phyloP scores from a whole-genome alignment of 2,888 invertebrate species.

The Amiota mariae region DNA sequence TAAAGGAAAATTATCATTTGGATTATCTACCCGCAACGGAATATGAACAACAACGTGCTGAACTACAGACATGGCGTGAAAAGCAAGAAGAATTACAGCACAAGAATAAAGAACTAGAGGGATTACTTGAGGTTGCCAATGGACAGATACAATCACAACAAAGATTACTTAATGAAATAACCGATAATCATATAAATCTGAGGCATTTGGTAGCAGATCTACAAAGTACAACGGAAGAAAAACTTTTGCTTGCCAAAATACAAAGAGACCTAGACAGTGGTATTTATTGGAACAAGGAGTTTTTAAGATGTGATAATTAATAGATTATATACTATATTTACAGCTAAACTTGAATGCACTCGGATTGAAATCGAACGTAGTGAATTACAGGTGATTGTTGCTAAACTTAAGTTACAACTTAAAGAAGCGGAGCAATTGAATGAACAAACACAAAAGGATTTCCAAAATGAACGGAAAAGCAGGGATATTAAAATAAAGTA shows the following conservation, averaged over 20 bases:
- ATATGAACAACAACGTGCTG: conserved; percentile 58
- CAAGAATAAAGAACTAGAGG: conserved; percentile 65
- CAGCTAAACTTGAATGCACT: conserved; percentile 65
- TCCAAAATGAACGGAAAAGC: conserved; percentile 61
- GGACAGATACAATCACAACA: conserved; percentile 72
- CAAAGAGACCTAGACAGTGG: conserved; percentile 70
- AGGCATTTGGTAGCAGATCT: conserved; percentile 73
- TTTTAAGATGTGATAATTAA: background rate
- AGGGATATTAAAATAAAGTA: conserved; percentile 67
- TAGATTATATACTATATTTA: background rate
- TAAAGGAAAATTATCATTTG: conserved; percentile 67
- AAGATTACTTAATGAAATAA: conserved; percentile 68
- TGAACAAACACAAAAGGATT: conserved; percentile 52
- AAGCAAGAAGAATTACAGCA: conserved; percentile 56
- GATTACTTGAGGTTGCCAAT: conserved; percentile 66
- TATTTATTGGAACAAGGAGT: conserved; percentile 41
- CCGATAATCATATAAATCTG: conserved; percentile 71
- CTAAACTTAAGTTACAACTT: conserved; percentile 48
- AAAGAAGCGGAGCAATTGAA: conserved; percentile 51
- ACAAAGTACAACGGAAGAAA: conserved; percentile 70
- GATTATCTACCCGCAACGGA: conserved; percentile 68
- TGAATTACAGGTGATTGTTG: conserved; percentile 52
- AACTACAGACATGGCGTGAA: conserved; percentile 46
- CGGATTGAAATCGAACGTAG: conserved; percentile 60
- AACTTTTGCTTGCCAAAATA: conserved; percentile 69